Conservation (phyloP, 2,113 vertebrate genomes). For the Rhineura floridana region DNA sequence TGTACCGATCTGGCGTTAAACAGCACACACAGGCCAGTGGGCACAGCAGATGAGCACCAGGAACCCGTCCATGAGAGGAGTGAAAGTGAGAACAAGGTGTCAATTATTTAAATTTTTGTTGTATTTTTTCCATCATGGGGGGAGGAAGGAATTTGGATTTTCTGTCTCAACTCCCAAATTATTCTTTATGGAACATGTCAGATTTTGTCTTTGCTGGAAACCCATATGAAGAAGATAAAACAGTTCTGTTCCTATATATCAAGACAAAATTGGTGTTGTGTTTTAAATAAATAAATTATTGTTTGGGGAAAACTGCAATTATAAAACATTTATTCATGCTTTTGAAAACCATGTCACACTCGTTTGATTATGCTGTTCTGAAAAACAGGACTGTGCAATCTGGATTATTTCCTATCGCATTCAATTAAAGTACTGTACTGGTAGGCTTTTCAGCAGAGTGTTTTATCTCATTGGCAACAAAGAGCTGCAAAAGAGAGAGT, state of each 20-base stretch:
- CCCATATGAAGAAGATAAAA: background rate
- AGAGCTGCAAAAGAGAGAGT: background rate
- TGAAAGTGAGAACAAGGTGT: too few relatives aligned
- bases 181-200: background rate
- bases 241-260: background rate
- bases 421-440: background rate
- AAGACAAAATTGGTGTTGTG: background rate
- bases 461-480: background rate
- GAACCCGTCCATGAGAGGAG: too few relatives aligned
- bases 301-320: background rate
- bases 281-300: background rate
- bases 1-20: too few relatives aligned
- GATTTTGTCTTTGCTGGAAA: background rate
- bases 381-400: constrained; percentile 21
- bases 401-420: background rate
- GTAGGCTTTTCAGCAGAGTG: background rate
- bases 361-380: background rate
- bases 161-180: background rate
- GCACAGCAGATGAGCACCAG: too few relatives aligned
- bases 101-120: background rate
- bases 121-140: background rate
- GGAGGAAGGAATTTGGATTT: background rate
- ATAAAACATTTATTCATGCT: constrained; percentile 26
- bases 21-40: too few relatives aligned
- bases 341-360: constrained; percentile 29